These are phyloP conservation scores for Euthynnus affinis DNA, from an alignment of 2,797 vertebrate genomes.

Conservation along the genomic window DNA sequence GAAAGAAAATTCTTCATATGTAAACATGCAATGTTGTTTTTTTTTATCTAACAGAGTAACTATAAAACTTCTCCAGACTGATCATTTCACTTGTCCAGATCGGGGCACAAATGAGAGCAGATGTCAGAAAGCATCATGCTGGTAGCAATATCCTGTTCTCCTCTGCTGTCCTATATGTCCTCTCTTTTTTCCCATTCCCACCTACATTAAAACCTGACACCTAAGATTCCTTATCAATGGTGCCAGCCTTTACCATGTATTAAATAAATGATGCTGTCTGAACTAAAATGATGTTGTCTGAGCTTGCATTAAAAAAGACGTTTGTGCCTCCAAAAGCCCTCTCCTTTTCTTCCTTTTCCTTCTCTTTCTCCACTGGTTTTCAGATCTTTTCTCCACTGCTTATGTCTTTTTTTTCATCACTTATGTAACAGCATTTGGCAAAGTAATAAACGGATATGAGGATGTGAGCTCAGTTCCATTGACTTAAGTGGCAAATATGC, in stretches of 20 bases:
- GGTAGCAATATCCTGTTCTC: conserved; percentile 44
- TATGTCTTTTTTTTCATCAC: conserved; percentile 54
- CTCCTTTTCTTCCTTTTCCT: conserved; percentile 13
- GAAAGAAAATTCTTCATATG: neutral
- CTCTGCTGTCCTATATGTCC: conserved; percentile 27
- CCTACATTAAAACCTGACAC: conserved; percentile 12
- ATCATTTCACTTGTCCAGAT: conserved; percentile 47
- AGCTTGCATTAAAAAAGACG: neutral
- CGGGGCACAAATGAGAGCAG: conserved; percentile 39
- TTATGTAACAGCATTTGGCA: conserved; percentile 64
- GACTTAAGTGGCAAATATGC: conserved; percentile 59
- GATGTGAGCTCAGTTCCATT: conserved; percentile 58
- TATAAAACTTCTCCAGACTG: conserved; percentile 33
- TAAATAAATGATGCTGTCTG: conserved; percentile 15
- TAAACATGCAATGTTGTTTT: neutral
- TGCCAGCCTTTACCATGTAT: conserved; percentile 4
- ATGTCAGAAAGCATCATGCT: conserved; percentile 49
- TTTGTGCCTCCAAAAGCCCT: neutral
- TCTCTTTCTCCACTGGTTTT: conserved; percentile 33
- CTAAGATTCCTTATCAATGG: neutral
- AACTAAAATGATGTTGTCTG: conserved; percentile 6
- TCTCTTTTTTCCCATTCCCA: conserved; percentile 25
- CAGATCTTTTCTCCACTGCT: conserved; percentile 45
- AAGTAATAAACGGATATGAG: conserved; percentile 56
- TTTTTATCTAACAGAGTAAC: neutral